Percentiles rank a stretch among this genome's conserved stretches.
Evolutionary conservation across 92 coral and sea anemone species (phyloP).

Genomic region (Micromussa lordhowensis): DNA sequence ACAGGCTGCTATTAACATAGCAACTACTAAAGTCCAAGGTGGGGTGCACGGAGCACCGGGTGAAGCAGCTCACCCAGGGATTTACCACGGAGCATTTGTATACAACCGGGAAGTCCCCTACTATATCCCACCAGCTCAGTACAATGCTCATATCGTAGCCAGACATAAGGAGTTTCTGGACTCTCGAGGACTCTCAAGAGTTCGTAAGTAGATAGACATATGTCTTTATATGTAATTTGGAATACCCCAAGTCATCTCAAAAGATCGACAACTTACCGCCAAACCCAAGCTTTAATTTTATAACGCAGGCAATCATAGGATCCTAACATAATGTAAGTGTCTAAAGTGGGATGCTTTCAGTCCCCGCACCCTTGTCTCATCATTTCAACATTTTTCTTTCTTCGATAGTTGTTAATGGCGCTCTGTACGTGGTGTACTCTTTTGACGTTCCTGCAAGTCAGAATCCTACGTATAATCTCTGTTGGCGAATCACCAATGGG

Average conservation of each 20-base stretch:
- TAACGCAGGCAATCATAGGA: not conserved
- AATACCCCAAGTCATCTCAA: too few species aligned
- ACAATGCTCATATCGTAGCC: slow-evolving; percentile 24
- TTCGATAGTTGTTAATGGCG: slow-evolving; percentile 76
- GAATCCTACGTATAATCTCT: slow-evolving; percentile 72
- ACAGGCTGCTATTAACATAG: not conserved
- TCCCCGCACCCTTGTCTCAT: not conserved
- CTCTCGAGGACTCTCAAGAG: slow-evolving; percentile 38
- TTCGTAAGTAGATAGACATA: slow-evolving; percentile 22
- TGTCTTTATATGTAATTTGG: not conserved
- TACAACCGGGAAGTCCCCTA: slow-evolving; percentile 39
- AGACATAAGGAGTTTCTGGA: slow-evolving; percentile 22
- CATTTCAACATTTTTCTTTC: not conserved
- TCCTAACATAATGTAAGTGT: not conserved
- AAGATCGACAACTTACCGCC: too few species aligned
- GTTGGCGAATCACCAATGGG: slow-evolving; percentile 83
- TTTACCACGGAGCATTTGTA: slow-evolving; percentile 37
- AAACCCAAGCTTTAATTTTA: too few species aligned
- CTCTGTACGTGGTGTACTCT: slow-evolving; percentile 72
- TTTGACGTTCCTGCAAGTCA: slow-evolving; percentile 89
- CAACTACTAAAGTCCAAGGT: slow-evolving; percentile 4
- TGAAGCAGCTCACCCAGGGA: slow-evolving; percentile 22
- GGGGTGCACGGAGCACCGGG: not conserved
- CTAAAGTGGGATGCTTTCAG: not conserved
- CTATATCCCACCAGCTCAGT: slow-evolving; percentile 18